Conservation (phyloP, 1,140 invertebrate species). For the Drosophila sulfurigaster region DNA sequence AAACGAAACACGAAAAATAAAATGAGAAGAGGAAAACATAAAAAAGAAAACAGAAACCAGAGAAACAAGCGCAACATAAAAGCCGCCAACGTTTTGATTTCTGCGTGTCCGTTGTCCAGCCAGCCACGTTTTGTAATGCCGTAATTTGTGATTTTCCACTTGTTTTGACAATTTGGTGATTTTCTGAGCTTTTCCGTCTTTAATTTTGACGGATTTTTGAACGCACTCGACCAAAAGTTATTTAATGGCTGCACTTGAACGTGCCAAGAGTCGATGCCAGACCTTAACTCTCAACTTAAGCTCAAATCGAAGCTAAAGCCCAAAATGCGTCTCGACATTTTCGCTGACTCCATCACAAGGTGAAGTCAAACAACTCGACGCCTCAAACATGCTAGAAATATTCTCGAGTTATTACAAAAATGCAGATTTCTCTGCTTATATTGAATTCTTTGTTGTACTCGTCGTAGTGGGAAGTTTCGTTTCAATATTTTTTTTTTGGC, state of each 20-base stretch:
- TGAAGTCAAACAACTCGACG: not conserved
- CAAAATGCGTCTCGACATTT: conserved; percentile 13
- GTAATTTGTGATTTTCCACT: conserved; percentile 76
- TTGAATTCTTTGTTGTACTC: not conserved
- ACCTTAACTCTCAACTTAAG: not conserved
- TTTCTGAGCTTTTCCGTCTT: conserved; percentile 70
- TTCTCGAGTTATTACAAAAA: conserved; percentile 15
- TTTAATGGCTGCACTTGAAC: conserved; percentile 81
- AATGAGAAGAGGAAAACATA: conserved; percentile 1
- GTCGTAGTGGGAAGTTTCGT: not conserved
- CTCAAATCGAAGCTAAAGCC: conserved; percentile 21
- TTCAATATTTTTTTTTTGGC: conserved; percentile 33
- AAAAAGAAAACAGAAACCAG: conserved; percentile 17
- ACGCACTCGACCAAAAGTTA: conserved; percentile 69
- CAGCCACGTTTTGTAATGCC: conserved; percentile 58
- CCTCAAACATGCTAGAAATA: not conserved
- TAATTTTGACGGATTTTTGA: conserved; percentile 68
- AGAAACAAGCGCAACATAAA: conserved; percentile 33
- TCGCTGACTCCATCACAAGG: conserved; percentile 44
- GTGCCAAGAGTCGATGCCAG: conserved; percentile 53
- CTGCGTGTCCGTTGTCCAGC: conserved; percentile 35
- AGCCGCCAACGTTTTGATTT: conserved; percentile 21
- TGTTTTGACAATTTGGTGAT: conserved; percentile 77
- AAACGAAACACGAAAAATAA: not conserved
- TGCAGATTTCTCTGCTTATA: conserved; percentile 7